A percentile compares a stretch with the other conserved stretches of the same genome.
Evolutionary conservation across 2,113 vertebrate genomes (phyloP).

Genomic region (Blennius ocellaris): DNA sequence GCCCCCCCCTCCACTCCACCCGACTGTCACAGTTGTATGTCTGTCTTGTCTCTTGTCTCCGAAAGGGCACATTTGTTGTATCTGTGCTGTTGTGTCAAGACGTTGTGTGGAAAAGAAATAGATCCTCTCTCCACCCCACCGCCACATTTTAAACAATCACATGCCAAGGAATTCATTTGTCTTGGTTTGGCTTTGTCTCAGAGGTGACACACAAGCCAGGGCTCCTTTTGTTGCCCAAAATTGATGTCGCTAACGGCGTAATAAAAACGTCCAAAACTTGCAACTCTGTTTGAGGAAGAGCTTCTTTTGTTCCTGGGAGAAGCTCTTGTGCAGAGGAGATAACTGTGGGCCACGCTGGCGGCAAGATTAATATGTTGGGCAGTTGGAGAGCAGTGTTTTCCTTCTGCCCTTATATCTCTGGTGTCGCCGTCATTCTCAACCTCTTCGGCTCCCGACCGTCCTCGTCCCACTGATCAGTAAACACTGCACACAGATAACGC

Average conservation of each 20-base stretch:
- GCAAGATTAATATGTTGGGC: slow-evolving; percentile 75
- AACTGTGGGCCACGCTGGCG: slow-evolving; percentile 65
- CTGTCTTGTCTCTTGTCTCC: slow-evolving; percentile 56
- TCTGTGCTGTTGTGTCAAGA: slow-evolving; percentile 71
- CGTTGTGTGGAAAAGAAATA: slow-evolving; percentile 23
- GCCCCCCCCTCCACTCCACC: not conserved
- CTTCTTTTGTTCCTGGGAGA: slow-evolving; percentile 65
- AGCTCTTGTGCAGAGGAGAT: slow-evolving; percentile 71
- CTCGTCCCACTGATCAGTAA: slow-evolving; percentile 54
- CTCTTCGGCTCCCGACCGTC: slow-evolving; percentile 32
- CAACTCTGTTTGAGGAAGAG: slow-evolving; percentile 63
- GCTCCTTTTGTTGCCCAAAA: slow-evolving; percentile 75
- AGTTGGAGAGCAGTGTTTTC: slow-evolving; percentile 52
- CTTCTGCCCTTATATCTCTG: slow-evolving; percentile 56
- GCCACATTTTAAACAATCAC: slow-evolving; percentile 69
- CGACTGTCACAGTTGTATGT: slow-evolving; percentile 47
- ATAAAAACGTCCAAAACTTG: slow-evolving; percentile 79
- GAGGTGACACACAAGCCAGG: slow-evolving; percentile 70
- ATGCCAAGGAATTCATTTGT: slow-evolving; percentile 78
- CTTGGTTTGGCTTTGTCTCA: slow-evolving; percentile 81
- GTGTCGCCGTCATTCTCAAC: slow-evolving; percentile 60
- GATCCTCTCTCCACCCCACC: slow-evolving; percentile 24
- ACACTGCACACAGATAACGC: slow-evolving; percentile 45
- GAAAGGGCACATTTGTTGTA: slow-evolving; percentile 78
- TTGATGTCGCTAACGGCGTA: slow-evolving; percentile 76